Base-by-base conservation (phyloP, 2,888 invertebrate species). In the Pristionchus entomophagus region DNA sequence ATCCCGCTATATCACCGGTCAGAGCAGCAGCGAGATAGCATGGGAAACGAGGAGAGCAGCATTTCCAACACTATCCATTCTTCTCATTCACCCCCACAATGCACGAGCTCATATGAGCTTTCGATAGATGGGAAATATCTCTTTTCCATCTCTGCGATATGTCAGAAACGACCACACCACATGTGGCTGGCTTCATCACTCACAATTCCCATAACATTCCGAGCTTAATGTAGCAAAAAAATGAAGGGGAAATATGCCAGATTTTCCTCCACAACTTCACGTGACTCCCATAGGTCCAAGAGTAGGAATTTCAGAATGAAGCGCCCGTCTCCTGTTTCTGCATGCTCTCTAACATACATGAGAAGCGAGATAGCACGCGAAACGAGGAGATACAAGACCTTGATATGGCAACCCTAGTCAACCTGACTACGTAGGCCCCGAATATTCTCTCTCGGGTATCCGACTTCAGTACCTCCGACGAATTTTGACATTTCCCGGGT, bases 41-140 rank as follows among this genome's bases (percentile, higher is more conserved):
- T n/a, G n/a, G n/a, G n/a, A n/a, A n/a, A n/a, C n/a, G n/a, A n/a
- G n/a, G n/a, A n/a, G n/a, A n/a, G n/a, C n/a, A n/a, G n/a, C n/a
- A n/a, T n/a, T n/a, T n/a, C n/a, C n/a, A n/a, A n/a, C n/a, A n/a
- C n/a, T 38, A 41, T 45, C n/a, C 73, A 41, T 73, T 73, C 35
- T 73, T 29, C 65, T 35, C 65, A 35, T 35, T 65, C 65, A 65
- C 17, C 65, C 59, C 17, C 59, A 26, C 32, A 19, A 29, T 59
- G 65, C 32, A 65, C 65, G 65, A 65, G 19, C 65, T 29, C 14
- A 65, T 19, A 65, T 65, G 65, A 65, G 65, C 65, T 65, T 59
- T 22, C 35, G 12, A 19, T 14, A n/a, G n/a, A n/a, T n/a, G n/a
- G n/a, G n/a, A n/a, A n/a, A n/a, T n/a, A n/a, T n/a, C n/a, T n/a